These are phyloP conservation scores for Pseudomyrmex sp. DNA, from an alignment of 1,140 invertebrate species.

Conservation along the genomic window DNA sequence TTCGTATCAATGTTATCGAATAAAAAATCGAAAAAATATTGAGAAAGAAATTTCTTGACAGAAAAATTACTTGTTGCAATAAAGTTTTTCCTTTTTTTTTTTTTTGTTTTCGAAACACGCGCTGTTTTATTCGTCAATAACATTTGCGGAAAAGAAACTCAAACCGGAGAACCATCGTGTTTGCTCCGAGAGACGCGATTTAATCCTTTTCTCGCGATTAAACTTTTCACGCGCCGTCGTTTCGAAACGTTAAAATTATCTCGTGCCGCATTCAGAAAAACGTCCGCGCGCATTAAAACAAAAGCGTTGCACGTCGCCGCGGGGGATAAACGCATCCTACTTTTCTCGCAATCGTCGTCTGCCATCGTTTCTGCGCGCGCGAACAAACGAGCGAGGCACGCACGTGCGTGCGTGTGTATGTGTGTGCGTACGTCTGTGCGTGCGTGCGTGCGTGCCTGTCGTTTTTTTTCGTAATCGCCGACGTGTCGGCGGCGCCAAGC, in stretches of 20 bases:
- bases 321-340: slow-evolving; percentile 66
- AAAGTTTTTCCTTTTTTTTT: not conserved
- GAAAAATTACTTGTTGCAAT: not conserved
- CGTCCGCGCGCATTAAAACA: not conserved
- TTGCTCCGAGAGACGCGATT: not conserved
- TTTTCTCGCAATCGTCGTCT: slow-evolving; percentile 60
- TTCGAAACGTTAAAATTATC: slow-evolving; percentile 35
- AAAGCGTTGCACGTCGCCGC: slow-evolving; percentile 47
- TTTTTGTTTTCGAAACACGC: not conserved
- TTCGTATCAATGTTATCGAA: not conserved
- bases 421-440: not conserved
- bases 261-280: not conserved
- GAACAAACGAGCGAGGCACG: slow-evolving; percentile 23
- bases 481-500: slow-evolving; percentile 73
- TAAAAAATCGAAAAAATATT: not conserved
- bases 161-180: not conserved
- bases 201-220: slow-evolving; percentile 10
- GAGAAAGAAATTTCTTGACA: not conserved
- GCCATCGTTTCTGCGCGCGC: slow-evolving; percentile 53
- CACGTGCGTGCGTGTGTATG: slow-evolving; percentile 18
- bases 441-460: slow-evolving; percentile 43
- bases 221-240: not conserved
- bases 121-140: not conserved
- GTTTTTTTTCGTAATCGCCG: slow-evolving; percentile 71
- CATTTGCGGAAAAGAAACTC: not conserved